Base-by-base conservation (phyloP, 2,113 vertebrate species). In the Emydura subglobosa region DNA sequence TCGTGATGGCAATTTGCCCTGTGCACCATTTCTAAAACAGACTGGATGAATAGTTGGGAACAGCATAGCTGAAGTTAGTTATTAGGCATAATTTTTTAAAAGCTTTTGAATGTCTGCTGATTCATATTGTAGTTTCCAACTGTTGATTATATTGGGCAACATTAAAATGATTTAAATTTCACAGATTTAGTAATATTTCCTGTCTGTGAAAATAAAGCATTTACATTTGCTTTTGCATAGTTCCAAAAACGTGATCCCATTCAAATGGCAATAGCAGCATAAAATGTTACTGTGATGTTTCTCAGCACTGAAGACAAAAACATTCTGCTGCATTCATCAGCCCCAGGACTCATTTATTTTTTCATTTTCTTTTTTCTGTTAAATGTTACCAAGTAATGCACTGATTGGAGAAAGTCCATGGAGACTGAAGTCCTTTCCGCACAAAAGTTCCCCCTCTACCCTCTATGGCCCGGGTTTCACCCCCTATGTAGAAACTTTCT, bases 121-220 rank as follows among this genome's bases (percentile, higher is more conserved):
- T 95, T 93, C 57, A 85, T 88, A 95, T 91, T 97, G 89, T 93
- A 85, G 49, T 96, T 97, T 93, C 94, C 94, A 97, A 83, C 55
- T 96, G 87, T 83, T 96, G n/a, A 50, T 91, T 97, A 83, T 89
- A 92, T 87, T 97, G 83, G 51, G 79, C n/a, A 97, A 94, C 87
- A 39, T 87, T 91, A 96, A 92, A 93, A 93, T 94, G 51, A 86
- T 94, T 90, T 85, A 86, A 93, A 59, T 94, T 86, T 95, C 85
- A 91, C 85, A 87, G 82, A 94, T 94, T 91, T 91, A 93, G 81
- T 94, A 93, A 87, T 94, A 94, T 94, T 96, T 97, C 96, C 95
- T 95, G 85, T 95, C 90, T 93, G 76, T 95, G 86, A 96, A 97
- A 97, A 86, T 87, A 94, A 93, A 94, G 3, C 34, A 86, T 22